These are phyloP conservation scores for Crepidodera aurea DNA, from an alignment of 2,888 invertebrate species.

Conservation along the genomic window DNA sequence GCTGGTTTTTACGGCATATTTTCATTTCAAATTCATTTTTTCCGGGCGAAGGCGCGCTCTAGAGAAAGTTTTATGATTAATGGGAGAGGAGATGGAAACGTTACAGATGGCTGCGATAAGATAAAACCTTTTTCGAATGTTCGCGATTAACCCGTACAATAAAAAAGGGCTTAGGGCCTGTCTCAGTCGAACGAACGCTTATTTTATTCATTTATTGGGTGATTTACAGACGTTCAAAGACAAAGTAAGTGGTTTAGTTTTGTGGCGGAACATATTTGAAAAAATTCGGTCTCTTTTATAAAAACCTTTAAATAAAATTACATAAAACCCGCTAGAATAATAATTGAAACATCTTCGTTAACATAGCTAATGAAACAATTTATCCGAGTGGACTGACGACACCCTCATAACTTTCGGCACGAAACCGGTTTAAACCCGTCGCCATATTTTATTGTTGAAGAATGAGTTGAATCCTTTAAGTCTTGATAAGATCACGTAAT, in stretches of 20 bases:
- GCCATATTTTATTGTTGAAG: conserved; percentile 30
- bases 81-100: conserved; percentile 27
- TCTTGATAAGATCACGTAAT: conserved; percentile 33
- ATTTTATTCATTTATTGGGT: conserved; percentile 18
- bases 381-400: conserved; percentile 7
- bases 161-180: conserved; percentile 17
- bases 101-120: conserved; percentile 30
- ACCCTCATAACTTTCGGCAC: conserved; percentile 9
- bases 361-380: conserved; percentile 11
- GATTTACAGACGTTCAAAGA: conserved; percentile 5
- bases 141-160: conserved; percentile 25
- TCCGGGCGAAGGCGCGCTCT: conserved; percentile 23
- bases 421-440: conserved; percentile 8
- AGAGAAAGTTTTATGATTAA: conserved; percentile 33
- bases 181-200: not conserved
- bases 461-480: conserved; percentile 29
- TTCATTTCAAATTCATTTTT: conserved; percentile 36
- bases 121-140: conserved; percentile 32
- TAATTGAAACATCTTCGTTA: conserved; percentile 11
- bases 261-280: too few relatives aligned
- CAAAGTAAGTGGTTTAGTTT: not conserved
- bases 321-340: not conserved
- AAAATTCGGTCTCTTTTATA: too few relatives aligned
- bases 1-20: conserved; percentile 32
- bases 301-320: too few relatives aligned